Evolutionary conservation across 2,113 vertebrate species (phyloP), one percentile per base, ranked within the genome.

Genomic region (Oophaga pumilio): DNA sequence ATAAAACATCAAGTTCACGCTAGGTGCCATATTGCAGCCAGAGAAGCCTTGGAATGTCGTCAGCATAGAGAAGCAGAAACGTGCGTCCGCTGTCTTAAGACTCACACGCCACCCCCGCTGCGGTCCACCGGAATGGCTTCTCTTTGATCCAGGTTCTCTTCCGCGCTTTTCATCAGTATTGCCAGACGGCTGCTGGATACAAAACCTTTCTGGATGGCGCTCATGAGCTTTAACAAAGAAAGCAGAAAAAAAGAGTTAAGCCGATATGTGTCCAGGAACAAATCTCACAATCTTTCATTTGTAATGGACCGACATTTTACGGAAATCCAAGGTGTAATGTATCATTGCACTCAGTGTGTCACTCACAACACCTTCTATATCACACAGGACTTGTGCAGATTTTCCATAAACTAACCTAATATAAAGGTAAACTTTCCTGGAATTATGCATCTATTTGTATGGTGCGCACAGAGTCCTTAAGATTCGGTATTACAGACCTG

Each of bases 161-260:
- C 98, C 0, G 95, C 98, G 0, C 95, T 94, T 92, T 98, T 99
- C 97, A 99, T 95, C 13, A 99, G 95, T 24, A 98, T 97, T 12
- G 97, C 98, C 84, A 99, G 94, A 0, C 98, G 94, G 94, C 97
- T 99, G 86, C 97, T 96, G 0, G 98, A 99, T 85, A 99, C 95
- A 0, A 95, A 95, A 14, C 98, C 98, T 93, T 98, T 98, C 92
- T 98, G 97, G 88, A 99, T 94, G 0, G 98, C 98, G 1, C 96
- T 98, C 98, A 99, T 99, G 76, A 99, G 96, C 98, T 99, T 89
- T 1, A 90, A 56, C 90, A 89, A 89, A 89, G 17, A 52, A 83
- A 50, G 66, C 14, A n/a, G n/a, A 64, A 50, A 26, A 56, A 26
- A 56, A 79, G 57, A 56, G 17, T 76, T n/a, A 53, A 26, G 8